Evolutionary conservation across 2,888 invertebrate genomes (phyloP).

Genomic region (Synergus gifuensis): DNA sequence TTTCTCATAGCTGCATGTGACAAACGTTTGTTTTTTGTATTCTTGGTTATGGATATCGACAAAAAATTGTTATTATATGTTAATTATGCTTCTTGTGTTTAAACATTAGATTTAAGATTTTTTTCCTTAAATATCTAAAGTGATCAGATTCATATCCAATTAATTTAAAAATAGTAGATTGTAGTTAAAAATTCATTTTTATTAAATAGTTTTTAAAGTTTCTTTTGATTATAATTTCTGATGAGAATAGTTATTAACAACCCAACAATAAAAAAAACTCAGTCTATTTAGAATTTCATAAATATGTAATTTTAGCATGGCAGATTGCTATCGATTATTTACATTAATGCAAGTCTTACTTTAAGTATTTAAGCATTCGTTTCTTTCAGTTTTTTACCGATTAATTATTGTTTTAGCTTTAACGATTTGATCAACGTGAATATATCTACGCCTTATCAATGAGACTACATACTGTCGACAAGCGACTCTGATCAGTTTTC

Average conservation of each 20-base stretch:
- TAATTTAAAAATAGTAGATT: not conserved
- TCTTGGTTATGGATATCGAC: not conserved
- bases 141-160: not conserved
- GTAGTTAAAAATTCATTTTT: not conserved
- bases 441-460: slow-evolving; percentile 89
- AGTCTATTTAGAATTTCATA: not conserved
- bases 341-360: not conserved
- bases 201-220: not conserved
- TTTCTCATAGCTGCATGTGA: not conserved
- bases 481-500: slow-evolving; percentile 39
- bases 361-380: not conserved
- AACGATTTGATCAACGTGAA: slow-evolving; percentile 95
- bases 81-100: not conserved
- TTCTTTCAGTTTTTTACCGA: not conserved
- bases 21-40: not conserved
- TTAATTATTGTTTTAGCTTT: slow-evolving; percentile 83
- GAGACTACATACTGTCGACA: slow-evolving; percentile 48
- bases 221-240: not conserved
- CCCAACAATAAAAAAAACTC: not conserved
- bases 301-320: not conserved
- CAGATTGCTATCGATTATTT: not conserved
- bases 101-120: not conserved
- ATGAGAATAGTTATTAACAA: not conserved
- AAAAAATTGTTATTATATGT: too few species aligned
- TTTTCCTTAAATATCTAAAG: not conserved